Evolutionary conservation across 2,888 invertebrate genomes (phyloP), one percentile per base, ranked within the genome.

Genomic region (Deladenus siricidicola): DNA sequence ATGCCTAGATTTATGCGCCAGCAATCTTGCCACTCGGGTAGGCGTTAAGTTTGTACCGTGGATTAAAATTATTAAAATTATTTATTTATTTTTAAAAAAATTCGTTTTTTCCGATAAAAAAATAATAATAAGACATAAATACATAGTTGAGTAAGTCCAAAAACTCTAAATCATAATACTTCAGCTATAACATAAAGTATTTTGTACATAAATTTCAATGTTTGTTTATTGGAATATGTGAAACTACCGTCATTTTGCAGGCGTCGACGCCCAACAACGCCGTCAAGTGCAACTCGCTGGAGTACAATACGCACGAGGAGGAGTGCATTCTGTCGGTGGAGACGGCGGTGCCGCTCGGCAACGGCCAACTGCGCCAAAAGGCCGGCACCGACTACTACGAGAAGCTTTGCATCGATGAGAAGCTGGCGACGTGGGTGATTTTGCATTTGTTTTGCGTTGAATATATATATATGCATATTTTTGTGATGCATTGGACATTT

Each of bases 311-410:
- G 21, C 52, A 34, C 19, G 26, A 51, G 10, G 47, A 57, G 8
- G 50, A 53, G 8, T 72, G 73, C 58, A 55, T 61, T 29, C 55
- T 76, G 42, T 62, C 76, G 1, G 34, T 29, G 10, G 72, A 78
- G 50, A 73, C 74, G 1, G 77, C 75, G 1, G 76, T 79, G 8
- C 78, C 78, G 2, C 69, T 78, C 1, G 78, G 78, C n/a, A 75
- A 73, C 49, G 78, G 79, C 3, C 76, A 78, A 47, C 60, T 78
- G 62, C 70, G 68, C 28, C 75, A 75, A 34, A 66, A 62, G n/a
- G 58, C 65, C 1, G 69, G 70, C 8, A 64, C 70, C 2, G 71
- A 70, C 30, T 78, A 78, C 62, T 74, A 72, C 60, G 78, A 78
- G 64, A 75, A 72, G 53, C 66, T 79, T 23, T 78, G 78, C 58